A percentile compares a stretch with the other conserved stretches of the same genome.
These are phyloP conservation scores for Elephantulus edwardii DNA, from an alignment of 2,113 vertebrate species.

Conservation along the genomic window DNA sequence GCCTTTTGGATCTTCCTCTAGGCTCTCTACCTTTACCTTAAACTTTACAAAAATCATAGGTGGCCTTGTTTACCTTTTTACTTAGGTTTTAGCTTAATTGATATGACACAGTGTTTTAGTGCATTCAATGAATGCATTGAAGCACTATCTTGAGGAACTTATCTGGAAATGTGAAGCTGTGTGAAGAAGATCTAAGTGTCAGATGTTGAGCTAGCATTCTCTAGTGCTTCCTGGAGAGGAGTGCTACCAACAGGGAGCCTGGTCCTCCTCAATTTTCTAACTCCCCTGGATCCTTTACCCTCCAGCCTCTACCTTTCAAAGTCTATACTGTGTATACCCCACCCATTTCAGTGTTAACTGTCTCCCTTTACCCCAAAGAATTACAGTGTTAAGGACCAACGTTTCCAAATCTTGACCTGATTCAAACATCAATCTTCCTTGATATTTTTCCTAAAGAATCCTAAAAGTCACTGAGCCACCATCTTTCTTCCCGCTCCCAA, in stretches of 20 bases:
- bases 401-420: constrained; percentile 69
- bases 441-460: background rate
- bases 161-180: background rate
- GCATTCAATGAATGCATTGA: background rate
- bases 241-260: background rate
- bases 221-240: no score
- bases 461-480: accelerated
- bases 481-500: no score
- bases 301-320: background rate
- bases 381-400: background rate
- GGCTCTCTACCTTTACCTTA: background rate
- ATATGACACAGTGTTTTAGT: background rate
- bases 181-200: background rate
- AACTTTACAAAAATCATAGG: background rate
- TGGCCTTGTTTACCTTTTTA: background rate
- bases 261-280: background rate
- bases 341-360: no score
- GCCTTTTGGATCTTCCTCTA: background rate
- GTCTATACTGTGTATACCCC: background rate
- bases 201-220: background rate
- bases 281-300: background rate
- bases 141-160: background rate
- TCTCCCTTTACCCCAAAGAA: background rate
- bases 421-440: background rate
- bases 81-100: background rate